Base-by-base conservation (phyloP, 2,888 invertebrate genomes). In the Elysia crispata region DNA sequence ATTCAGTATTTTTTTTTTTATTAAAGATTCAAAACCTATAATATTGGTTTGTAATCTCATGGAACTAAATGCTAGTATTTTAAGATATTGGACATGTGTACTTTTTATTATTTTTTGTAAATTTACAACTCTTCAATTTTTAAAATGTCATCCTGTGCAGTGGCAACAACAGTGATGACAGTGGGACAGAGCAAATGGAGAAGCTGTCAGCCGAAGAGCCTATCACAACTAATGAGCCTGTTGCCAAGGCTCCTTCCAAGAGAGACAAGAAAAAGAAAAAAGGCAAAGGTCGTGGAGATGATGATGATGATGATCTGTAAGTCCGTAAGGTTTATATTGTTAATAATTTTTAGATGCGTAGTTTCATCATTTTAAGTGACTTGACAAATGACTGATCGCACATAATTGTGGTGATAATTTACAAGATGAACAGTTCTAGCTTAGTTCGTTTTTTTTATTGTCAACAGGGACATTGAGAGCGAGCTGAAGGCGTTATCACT, bases 221-320 rank as follows among this genome's bases (percentile, higher is more conserved):
- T 72, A 77, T 79, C 77, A 54, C 57, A n/a, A 23, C 33, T n/a
- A 69, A 69, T n/a, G 76, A 77, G 23, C 41, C 54, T 64, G 73
- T 73, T 18, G 64, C 67, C 50, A 77, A 76, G n/a, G 57, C 77
- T 50, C 50, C 77, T 20, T 77, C 80, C 70, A 83, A 84, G 76
- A 76, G 80, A 41, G 81, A 82, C 57, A 86, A 86, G 78, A 86
- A 87, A 74, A 85, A 84, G 75, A 87, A 86, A 75, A 86, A 84
- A 75, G 80, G 81, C 64, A 86, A 86, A 70, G 49, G 50, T 23
- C 80, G 76, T 18, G 73, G 80, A 54, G 86, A 85, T 69, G 85
- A 86, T 69, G 87, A 86, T 75, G 87, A 87, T 6, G 25, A 23
- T 25, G 25, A 60, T 13, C 25, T 60, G n/a, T 25, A 60, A 60